Evolutionary conservation across 2,113 vertebrate species (phyloP).

Genomic region (Capricornis sumatraensis): DNA sequence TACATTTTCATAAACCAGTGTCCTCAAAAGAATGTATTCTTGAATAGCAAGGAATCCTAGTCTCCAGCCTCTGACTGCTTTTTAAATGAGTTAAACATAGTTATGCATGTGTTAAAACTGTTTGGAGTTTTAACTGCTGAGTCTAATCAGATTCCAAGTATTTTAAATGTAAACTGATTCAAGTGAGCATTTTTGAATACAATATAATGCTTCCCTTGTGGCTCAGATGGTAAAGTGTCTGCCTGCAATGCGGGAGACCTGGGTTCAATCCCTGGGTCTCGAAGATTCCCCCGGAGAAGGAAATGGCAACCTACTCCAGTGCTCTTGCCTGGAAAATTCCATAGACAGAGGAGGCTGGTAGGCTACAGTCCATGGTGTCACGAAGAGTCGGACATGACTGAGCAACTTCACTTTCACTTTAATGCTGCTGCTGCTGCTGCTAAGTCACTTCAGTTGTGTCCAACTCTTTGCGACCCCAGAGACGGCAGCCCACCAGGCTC

Average conservation of each 20-base stretch:
- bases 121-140: background rate
- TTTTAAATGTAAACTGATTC: background rate
- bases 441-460: too few species aligned
- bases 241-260: rapidly evolving
- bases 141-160: background rate
- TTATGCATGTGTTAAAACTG: background rate
- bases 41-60: background rate
- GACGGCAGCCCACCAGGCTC: too few species aligned
- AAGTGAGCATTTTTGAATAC: background rate
- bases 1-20: background rate
- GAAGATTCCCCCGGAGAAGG: background rate
- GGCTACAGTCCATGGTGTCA: background rate
- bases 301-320: background rate
- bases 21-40: background rate
- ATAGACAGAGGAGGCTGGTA: background rate
- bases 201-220: background rate
- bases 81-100: background rate
- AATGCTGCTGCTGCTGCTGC: too few species aligned
- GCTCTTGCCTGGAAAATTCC: background rate
- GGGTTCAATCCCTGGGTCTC: background rate
- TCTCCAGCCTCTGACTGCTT: background rate
- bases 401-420: background rate
- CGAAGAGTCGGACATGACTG: background rate
- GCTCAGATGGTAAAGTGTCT: background rate
- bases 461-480: too few species aligned